Base-by-base conservation (phyloP, 2,113 vertebrate genomes). In the Panurus biarmicus region DNA sequence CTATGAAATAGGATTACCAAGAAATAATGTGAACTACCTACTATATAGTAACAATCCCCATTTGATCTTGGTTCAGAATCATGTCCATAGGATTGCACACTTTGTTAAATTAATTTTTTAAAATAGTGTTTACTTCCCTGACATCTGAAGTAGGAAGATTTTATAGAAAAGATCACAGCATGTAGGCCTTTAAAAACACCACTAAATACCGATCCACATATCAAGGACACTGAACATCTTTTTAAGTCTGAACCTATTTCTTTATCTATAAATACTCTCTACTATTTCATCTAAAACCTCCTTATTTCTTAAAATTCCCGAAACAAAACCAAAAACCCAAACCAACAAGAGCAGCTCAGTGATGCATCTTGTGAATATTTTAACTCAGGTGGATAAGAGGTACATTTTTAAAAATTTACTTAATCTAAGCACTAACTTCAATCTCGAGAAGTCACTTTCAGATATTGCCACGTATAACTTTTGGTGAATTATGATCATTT, bases 31-130 rank as follows among this genome's bases (percentile, higher is more conserved):
- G 17, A 12, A 45, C 29, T 51, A 40, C 2, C 3, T 51, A 23
- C 9, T 91, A 20, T 50, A 33, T n/a, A 57, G 5, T 6, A 66
- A 35, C 4, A 58, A 47, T 56, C 3, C 7, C 5, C 5, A 12
- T 67, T 69, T 70, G 45, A 45, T 69, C 20, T 31, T 57, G 18
- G 23, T 10, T 51, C 61, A 79, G 12, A 85, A 50, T 57, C 0
- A 0, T 40, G 6, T 61, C 16, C 0, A 1, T 71, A 62, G 29
- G 6, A 35, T 51, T 78, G 19, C 14, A 60, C 11, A 21, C 17
- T 44, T 44, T 2, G 6, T 6, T 85, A 54, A 89, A 64, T 48
- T 72, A 15, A 10, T 6, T 58, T n/a, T 58, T 17, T n/a, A 38
- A 12, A 36, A 42, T 56, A 61, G 2, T 23, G 5, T 85, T 61